These are phyloP conservation scores for Aphodius granarius DNA, from an alignment of 2,888 invertebrate species.

Conservation along the genomic window DNA sequence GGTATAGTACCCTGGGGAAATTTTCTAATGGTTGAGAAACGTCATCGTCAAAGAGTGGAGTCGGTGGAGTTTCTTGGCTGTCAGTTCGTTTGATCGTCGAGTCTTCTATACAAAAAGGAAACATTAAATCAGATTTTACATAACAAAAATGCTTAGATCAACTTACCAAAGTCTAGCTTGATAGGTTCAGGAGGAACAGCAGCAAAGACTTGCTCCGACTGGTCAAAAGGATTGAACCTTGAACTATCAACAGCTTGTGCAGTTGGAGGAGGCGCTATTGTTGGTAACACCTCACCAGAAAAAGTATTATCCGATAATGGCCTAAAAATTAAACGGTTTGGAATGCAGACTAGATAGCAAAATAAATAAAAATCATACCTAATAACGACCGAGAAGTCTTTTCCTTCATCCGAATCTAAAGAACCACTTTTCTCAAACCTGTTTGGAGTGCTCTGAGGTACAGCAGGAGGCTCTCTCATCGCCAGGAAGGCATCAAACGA, in stretches of 20 bases:
- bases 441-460: conserved; percentile 68
- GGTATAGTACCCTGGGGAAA: conserved; percentile 78
- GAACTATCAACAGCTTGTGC: conserved; percentile 60
- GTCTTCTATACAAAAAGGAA: conserved; percentile 16
- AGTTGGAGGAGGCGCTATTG: conserved; percentile 72
- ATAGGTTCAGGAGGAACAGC: conserved; percentile 43
- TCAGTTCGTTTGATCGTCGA: conserved; percentile 55
- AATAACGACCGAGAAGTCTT: conserved; percentile 81
- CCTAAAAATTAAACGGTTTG: conserved; percentile 46
- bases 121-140: background rate
- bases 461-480: conserved; percentile 73
- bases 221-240: conserved; percentile 79
- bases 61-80: conserved; percentile 84
- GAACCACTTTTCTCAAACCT: conserved; percentile 65
- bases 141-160: conserved; percentile 34
- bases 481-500: conserved; percentile 81
- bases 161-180: conserved; percentile 43
- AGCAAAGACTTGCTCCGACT: conserved; percentile 54
- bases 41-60: conserved; percentile 92
- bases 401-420: conserved; percentile 77
- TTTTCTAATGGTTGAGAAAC: conserved; percentile 89
- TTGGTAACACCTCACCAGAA: conserved; percentile 64
- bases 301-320: conserved; percentile 59
- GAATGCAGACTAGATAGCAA: background rate
- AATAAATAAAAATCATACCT: conserved; percentile 55